Conservation (phyloP, 2,888 invertebrate genomes). For the Pandemis cinnamomeana region DNA sequence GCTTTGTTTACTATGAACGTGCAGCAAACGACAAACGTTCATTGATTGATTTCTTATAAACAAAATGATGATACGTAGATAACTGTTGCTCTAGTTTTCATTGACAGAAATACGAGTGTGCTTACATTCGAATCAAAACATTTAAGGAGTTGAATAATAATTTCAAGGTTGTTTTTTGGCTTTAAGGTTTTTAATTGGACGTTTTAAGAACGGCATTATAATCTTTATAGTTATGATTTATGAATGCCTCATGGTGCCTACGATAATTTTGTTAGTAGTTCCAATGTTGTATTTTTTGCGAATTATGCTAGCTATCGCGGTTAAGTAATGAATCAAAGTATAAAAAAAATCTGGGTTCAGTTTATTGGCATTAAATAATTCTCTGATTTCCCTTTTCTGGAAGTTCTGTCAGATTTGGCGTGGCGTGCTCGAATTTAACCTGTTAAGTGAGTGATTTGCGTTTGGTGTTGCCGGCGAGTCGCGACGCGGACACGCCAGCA, state of each 20-base stretch:
- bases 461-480: constrained; percentile 16
- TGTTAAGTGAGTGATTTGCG: constrained; percentile 17
- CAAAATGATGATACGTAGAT: constrained; percentile 6
- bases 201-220: not conserved
- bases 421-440: constrained; percentile 14
- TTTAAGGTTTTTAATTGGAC: not conserved
- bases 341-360: not conserved
- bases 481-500: constrained; percentile 53
- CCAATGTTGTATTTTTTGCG: not conserved
- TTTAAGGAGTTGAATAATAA: not conserved
- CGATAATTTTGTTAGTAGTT: not conserved
- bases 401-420: not conserved
- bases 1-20: constrained; percentile 44
- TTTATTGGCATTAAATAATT: not conserved
- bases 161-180: constrained; percentile 25
- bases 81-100: constrained; percentile 20
- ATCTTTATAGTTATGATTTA: not conserved
- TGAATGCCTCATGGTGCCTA: constrained; percentile 2
- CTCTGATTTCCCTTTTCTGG: not conserved
- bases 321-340: not conserved
- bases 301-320: not conserved
- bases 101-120: not conserved
- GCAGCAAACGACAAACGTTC: constrained; percentile 34
- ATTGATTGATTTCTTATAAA: constrained; percentile 36
- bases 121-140: not conserved